A percentile compares a stretch with the other conserved stretches of the same genome.
These are phyloP conservation scores for Cerastoderma edule DNA, from an alignment of 2,888 invertebrate genomes.

Conservation along the genomic window DNA sequence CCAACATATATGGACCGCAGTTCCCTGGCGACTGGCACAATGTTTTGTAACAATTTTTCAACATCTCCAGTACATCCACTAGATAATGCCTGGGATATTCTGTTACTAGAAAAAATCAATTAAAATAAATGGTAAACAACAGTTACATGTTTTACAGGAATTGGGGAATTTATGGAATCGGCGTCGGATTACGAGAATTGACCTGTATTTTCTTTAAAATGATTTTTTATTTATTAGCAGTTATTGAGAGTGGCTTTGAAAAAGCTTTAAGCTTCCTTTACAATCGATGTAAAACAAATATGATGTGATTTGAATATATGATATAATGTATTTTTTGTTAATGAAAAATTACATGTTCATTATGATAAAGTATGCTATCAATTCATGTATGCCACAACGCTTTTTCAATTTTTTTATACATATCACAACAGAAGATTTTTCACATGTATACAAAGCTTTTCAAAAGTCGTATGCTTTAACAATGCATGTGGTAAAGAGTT, in stretches of 20 bases:
- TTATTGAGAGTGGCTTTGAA: no score
- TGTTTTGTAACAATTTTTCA: constrained; percentile 22
- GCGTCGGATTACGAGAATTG: no score
- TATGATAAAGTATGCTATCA: no score
- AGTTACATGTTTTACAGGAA: background rate
- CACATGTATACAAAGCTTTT: background rate
- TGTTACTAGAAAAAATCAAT: constrained; percentile 17
- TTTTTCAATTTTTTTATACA: background rate
- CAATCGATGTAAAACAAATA: no score
- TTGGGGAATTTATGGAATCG: background rate
- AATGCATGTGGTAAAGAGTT: background rate
- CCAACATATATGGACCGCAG: constrained; percentile 31
- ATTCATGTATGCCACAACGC: background rate
- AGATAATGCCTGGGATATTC: constrained; percentile 18
- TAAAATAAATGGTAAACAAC: background rate
- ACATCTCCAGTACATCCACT: constrained; percentile 24
- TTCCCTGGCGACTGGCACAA: constrained; percentile 45
- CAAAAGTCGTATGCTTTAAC: background rate
- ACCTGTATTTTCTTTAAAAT: no score
- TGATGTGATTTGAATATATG: no score
- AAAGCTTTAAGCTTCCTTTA: no score
- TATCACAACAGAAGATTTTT: background rate
- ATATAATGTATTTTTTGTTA: no score
- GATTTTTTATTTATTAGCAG: no score
- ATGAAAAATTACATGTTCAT: no score